These are phyloP conservation scores for Stenotaenia linearis DNA, from an alignment of 2,888 invertebrate genomes.

Conservation along the genomic window DNA sequence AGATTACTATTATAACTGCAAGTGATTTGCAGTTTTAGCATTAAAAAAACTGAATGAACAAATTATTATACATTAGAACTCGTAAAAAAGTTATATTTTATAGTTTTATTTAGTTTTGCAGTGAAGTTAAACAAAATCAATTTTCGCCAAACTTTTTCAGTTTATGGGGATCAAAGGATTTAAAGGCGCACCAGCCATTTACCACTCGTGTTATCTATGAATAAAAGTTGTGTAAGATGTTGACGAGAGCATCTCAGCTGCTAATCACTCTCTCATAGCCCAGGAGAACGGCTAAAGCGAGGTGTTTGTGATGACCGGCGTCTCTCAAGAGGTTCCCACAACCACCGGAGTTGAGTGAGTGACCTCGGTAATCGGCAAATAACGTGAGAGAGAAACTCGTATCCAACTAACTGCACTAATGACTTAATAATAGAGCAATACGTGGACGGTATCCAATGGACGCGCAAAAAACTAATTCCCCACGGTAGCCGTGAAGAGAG, in stretches of 20 bases:
- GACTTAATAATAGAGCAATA: constrained; percentile 26
- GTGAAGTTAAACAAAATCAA: background rate
- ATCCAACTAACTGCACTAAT: constrained; percentile 26
- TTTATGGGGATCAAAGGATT: background rate
- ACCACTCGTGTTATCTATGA: background rate
- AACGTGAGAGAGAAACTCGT: constrained; percentile 26
- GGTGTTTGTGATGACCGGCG: constrained; percentile 7
- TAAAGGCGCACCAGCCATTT: background rate
- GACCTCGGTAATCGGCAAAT: constrained; percentile 19
- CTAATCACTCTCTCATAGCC: constrained; percentile 12
- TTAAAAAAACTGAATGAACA: too few relatives aligned
- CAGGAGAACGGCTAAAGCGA: background rate
- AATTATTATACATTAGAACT: too few relatives aligned
- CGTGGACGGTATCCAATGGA: background rate
- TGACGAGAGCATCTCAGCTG: constrained; percentile 16
- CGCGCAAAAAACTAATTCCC: background rate
- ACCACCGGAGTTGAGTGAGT: constrained; percentile 8
- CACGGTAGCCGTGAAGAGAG: background rate
- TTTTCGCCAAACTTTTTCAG: background rate
- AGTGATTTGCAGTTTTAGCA: too few relatives aligned
- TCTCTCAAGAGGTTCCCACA: background rate
- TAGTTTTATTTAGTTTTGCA: too few relatives aligned
- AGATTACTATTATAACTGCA: too few relatives aligned
- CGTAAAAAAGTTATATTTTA: too few relatives aligned
- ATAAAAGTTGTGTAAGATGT: background rate